phyloP scores from a whole-genome alignment of 2,113 vertebrate species.

The Bubalus kerabau region DNA sequence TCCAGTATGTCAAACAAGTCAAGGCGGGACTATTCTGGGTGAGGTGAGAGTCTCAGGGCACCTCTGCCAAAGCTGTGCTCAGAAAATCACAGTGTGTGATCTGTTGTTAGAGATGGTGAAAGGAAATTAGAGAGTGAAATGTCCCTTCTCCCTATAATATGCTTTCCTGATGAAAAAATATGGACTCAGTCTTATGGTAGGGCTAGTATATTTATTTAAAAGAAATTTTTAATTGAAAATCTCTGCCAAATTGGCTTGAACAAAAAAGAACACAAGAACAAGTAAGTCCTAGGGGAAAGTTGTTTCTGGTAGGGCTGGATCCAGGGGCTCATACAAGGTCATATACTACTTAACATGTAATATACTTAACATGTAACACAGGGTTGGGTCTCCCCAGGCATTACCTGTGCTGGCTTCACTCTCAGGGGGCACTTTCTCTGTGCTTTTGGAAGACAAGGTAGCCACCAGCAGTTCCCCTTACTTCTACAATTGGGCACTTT shows the following conservation, averaged over 20 bases:
- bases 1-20: background rate
- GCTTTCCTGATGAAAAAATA: background rate
- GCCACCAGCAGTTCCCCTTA: background rate
- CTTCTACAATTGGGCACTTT: rapidly evolving
- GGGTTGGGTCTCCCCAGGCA: background rate
- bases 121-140: background rate
- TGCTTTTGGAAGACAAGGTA: background rate
- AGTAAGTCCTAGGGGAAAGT: background rate
- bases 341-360: rapidly evolving
- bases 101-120: background rate
- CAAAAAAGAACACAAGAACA: background rate
- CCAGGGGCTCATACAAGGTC: rapidly evolving
- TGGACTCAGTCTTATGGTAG: background rate
- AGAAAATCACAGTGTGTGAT: too few relatives aligned
- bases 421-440: background rate
- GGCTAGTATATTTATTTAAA: background rate
- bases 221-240: background rate
- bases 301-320: background rate
- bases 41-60: background rate
- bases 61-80: background rate
- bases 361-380: background rate
- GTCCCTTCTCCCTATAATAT: background rate
- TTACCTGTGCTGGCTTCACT: background rate
- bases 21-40: background rate
- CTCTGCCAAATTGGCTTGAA: background rate